Base-by-base conservation (phyloP, 2,888 invertebrate genomes). In the Masnerella sp. region DNA sequence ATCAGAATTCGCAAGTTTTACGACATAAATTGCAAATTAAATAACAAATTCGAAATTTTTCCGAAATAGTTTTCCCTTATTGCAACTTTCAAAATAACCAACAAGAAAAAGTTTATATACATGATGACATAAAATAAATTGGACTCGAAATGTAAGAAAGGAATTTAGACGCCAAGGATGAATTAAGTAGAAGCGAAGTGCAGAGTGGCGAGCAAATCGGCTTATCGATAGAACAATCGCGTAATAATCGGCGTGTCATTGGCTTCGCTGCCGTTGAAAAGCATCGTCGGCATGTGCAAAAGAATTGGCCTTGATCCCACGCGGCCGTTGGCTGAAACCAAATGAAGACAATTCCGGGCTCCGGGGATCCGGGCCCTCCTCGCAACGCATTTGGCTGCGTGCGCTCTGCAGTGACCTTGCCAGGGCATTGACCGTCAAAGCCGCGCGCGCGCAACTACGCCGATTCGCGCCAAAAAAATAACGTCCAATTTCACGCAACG, bases 351-450 rank as follows among this genome's bases (percentile, higher is more conserved):
- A 77, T 62, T 70, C 56, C 43, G 62, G 64, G 73, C 78, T 81
- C 58, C 52, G 54, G 45, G 74, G 70, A n/a, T n/a, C 38, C 42
- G 42, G 36, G 49, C 38, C 42, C 47, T 51, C 75, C 68, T 45
- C 52, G 52, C 72, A 47, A 36, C 64, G 75, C 40, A 42, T 36
- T 70, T 43, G 61, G 47, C 47, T 38, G 47, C 56, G 65, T 40
- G 51, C 52, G 58, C 76, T 80, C 75, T 81, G 80, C 79, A 78
- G 75, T 84, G 86, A 82, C 85, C 85, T 86, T 86, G 84, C 79
- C 80, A 79, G 86, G 84, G 80, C 84, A 81, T 86, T 86, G 87
- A 85, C 87, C 85, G 82, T 36, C 78, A 80, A 82, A 79, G 77
- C 77, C 9, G 52, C 2, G 38, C 40, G 34, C 62, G 47, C 49